These are phyloP conservation scores for Pampusana beccarii DNA, from an alignment of 2,113 vertebrate genomes.

Conservation along the genomic window DNA sequence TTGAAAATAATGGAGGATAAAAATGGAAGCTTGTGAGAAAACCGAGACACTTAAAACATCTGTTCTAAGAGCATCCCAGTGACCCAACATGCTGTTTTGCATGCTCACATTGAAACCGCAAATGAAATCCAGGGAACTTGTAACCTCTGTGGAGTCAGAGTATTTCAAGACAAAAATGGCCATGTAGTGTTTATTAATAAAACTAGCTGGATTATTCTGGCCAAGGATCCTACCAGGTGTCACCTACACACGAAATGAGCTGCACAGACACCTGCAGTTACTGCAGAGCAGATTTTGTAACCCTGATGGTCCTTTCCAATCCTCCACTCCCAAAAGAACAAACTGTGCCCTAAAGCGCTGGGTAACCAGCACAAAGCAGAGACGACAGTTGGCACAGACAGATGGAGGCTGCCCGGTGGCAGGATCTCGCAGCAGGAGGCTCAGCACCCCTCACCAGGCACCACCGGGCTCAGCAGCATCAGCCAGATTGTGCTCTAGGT, in stretches of 20 bases:
- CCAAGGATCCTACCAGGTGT: background rate
- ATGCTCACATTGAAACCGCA: background rate
- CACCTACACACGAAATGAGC: background rate
- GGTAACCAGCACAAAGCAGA: background rate
- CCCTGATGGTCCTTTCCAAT: background rate
- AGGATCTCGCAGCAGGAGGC: background rate
- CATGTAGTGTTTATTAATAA: background rate
- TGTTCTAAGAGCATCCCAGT: background rate
- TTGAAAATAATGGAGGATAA: background rate
- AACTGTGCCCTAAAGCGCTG: background rate
- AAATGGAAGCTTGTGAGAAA: background rate
- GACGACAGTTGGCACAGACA: slow-evolving; percentile 36
- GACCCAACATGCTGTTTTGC: background rate
- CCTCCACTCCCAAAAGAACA: background rate
- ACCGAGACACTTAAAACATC: background rate
- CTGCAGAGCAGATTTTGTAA: background rate
- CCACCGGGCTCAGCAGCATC: background rate
- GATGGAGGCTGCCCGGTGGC: slow-evolving; percentile 18
- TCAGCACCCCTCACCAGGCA: slow-evolving; percentile 41
- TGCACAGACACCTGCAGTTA: background rate
- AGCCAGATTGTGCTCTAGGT: background rate
- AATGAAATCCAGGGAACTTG: background rate
- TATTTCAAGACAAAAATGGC: background rate
- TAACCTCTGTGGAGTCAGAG: background rate
- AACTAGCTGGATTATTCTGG: background rate